Evolutionary conservation across 53 echinoderm and acorn worm genomes (phyloP).

Genomic region (Zoroaster sp.): DNA sequence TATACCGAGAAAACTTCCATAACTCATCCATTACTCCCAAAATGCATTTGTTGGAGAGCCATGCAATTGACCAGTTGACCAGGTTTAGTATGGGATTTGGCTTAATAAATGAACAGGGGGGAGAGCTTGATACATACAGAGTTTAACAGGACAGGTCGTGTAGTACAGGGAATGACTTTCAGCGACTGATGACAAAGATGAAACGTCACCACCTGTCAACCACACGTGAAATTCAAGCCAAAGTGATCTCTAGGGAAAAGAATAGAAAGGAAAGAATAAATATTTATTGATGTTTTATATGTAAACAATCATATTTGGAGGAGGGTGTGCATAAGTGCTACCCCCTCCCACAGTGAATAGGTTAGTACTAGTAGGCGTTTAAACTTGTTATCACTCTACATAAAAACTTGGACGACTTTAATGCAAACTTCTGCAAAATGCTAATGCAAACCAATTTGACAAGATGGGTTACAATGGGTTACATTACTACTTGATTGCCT

Average conservation of each 20-base stretch:
- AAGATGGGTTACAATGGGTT: no score
- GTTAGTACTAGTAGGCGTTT: no score
- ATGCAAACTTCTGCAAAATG: no score
- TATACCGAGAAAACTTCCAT: slow-evolving; percentile 3
- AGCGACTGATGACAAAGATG: slow-evolving; percentile 7
- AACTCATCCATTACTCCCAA: slow-evolving; percentile 38
- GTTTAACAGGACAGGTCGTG: slow-evolving; percentile 29
- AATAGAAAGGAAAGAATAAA: not conserved
- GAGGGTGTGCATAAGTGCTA: no score
- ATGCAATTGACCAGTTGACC: slow-evolving; percentile 1
- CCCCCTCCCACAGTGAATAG: no score
- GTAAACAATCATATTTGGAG: no score
- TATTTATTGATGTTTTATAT: no score
- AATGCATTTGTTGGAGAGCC: slow-evolving; percentile 40
- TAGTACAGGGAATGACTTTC: no score
- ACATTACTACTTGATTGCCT: no score
- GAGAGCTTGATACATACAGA: slow-evolving; percentile 47
- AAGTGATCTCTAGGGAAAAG: not conserved
- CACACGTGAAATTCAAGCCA: not conserved
- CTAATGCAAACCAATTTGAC: no score
- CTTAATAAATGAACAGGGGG: slow-evolving; percentile 52
- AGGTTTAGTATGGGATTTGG: slow-evolving; percentile 28
- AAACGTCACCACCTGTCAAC: slow-evolving; percentile 1
- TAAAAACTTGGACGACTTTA: no score
- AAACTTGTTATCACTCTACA: no score